These are phyloP conservation scores for Drosophila bifasciata DNA, from an alignment of 1,140 invertebrate species.

Conservation along the genomic window DNA sequence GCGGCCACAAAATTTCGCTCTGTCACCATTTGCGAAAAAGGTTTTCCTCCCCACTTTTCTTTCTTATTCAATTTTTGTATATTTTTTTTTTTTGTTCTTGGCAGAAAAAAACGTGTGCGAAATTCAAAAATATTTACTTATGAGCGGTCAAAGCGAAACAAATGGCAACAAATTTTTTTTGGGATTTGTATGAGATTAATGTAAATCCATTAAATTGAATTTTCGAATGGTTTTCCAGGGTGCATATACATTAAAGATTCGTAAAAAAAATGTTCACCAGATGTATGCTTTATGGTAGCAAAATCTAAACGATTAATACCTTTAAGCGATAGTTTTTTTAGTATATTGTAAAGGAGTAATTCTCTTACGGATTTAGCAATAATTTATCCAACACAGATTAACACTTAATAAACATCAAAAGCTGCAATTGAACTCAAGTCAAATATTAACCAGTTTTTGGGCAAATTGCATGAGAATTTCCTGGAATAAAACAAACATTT, in stretches of 20 bases:
- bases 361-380: too few species aligned
- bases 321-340: too few species aligned
- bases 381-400: background rate
- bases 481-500: slow-evolving; percentile 27
- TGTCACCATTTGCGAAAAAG: slow-evolving; percentile 67
- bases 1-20: slow-evolving; percentile 42
- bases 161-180: slow-evolving; percentile 23
- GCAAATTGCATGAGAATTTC: slow-evolving; percentile 21
- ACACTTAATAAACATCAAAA: background rate
- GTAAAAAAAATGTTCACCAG: too few species aligned
- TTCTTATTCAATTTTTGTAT: slow-evolving; percentile 54
- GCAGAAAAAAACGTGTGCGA: slow-evolving; percentile 53
- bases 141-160: slow-evolving; percentile 24
- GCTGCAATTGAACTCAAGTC: too few species aligned
- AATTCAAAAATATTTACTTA: slow-evolving; percentile 53
- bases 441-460: background rate
- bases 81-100: slow-evolving; percentile 8
- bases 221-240: background rate
- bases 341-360: too few species aligned
- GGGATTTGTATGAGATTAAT: slow-evolving; percentile 32
- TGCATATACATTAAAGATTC: too few species aligned
- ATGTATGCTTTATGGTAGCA: too few species aligned
- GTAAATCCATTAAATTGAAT: slow-evolving; percentile 35
- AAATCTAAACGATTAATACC: too few species aligned
- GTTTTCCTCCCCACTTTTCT: slow-evolving; percentile 14